Conservation (phyloP, 2,113 vertebrate species). For the Psophia crepitans region DNA sequence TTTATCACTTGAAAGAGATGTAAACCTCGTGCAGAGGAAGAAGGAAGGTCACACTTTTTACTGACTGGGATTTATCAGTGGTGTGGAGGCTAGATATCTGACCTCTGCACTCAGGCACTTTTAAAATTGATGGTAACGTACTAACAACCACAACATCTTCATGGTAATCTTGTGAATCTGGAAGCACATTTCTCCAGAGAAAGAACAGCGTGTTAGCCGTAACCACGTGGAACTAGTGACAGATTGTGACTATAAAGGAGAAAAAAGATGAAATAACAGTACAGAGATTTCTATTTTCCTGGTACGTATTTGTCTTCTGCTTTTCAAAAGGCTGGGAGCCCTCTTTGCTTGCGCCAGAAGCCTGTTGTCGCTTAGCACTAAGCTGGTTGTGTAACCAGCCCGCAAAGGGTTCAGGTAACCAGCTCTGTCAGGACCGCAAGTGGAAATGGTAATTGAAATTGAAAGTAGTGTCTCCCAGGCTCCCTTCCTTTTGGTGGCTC, state of each 20-base stretch:
- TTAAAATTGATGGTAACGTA: not conserved
- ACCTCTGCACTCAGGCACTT: not conserved
- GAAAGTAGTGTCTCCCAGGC: conserved; percentile 45
- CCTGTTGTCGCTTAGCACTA: not conserved
- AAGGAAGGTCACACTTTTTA: not conserved
- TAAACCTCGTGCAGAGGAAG: not conserved
- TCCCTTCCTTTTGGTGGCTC: conserved; percentile 25
- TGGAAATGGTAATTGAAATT: conserved; percentile 69
- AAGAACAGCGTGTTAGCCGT: not conserved
- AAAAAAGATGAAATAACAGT: not conserved
- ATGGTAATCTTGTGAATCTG: not conserved
- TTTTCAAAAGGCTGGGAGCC: not conserved
- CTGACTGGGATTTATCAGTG: not conserved
- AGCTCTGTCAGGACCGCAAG: conserved; percentile 27
- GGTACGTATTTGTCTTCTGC: not conserved
- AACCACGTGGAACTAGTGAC: not conserved
- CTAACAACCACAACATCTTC: not conserved
- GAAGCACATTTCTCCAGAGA: not conserved
- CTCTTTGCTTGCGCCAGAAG: not conserved
- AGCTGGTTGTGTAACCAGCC: conserved; percentile 18
- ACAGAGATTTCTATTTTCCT: not conserved
- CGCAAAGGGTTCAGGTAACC: conserved; percentile 40
- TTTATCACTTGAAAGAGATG: not conserved
- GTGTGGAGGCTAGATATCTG: not conserved
- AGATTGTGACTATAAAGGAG: not conserved